Percentiles rank a stretch among this genome's conserved stretches.
Evolutionary conservation across 2,797 vertebrate species (phyloP).

Genomic region (Acanthornis magna): DNA sequence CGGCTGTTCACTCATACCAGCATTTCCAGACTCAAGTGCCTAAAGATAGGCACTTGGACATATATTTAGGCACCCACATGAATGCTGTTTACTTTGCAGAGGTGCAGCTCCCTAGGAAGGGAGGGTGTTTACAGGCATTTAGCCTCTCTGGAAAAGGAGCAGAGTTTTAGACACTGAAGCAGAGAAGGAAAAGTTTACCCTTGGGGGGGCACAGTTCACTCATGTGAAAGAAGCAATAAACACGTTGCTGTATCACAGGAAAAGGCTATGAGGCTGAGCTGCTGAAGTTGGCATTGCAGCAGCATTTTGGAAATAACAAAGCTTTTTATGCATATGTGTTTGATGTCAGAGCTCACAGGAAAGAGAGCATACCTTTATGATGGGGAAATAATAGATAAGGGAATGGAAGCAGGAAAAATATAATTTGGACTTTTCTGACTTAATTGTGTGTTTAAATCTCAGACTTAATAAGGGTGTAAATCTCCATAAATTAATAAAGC

Average conservation of each 20-base stretch:
- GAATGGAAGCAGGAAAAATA: neutral
- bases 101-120: neutral
- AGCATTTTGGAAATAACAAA: neutral
- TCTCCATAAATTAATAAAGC: neutral
- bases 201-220: neutral
- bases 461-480: neutral
- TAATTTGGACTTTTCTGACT: neutral
- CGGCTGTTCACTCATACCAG: neutral
- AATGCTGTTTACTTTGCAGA: slow-evolving; percentile 1
- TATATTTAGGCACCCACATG: neutral
- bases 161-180: neutral
- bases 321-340: neutral
- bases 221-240: neutral
- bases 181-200: neutral
- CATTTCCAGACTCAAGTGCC: neutral
- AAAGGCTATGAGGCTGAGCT: neutral
- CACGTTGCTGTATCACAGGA: neutral
- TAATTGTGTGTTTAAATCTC: slow-evolving; percentile 6
- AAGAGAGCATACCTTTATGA: neutral
- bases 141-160: neutral
- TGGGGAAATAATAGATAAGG: neutral
- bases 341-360: neutral
- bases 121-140: neutral
- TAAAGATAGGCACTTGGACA: neutral
- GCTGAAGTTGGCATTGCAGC: neutral